Percentiles rank a stretch among this genome's conserved stretches.
phyloP scores from a whole-genome alignment of 2,113 vertebrate species.

The Tragelaphus scriptus region DNA sequence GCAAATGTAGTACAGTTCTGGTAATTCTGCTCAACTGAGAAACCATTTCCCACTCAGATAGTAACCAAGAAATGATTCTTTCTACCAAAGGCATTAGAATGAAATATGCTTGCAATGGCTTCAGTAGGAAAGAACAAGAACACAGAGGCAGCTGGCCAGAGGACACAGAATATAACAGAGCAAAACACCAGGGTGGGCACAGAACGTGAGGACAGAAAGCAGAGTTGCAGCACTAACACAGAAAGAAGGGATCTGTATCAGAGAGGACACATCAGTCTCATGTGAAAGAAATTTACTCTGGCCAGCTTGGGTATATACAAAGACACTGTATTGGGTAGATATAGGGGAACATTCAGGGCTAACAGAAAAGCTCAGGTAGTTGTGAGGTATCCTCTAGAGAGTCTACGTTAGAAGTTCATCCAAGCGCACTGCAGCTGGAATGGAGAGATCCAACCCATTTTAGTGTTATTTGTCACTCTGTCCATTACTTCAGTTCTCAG shows the following conservation, averaged over 20 bases:
- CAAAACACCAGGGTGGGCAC: background rate
- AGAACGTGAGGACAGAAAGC: background rate
- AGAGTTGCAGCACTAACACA: background rate
- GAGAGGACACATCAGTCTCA: background rate
- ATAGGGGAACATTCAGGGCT: background rate
- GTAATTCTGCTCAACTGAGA: slow-evolving; percentile 47
- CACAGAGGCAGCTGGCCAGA: background rate
- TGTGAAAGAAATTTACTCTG: background rate
- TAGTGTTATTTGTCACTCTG: background rate
- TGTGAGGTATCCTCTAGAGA: background rate
- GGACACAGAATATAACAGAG: background rate
- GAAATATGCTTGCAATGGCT: slow-evolving; percentile 28
- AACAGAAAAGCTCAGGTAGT: background rate
- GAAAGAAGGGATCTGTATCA: background rate
- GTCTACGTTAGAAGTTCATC: background rate
- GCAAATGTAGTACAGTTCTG: slow-evolving; percentile 32
- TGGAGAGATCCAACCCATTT: background rate
- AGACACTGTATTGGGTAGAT: background rate
- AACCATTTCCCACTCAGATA: slow-evolving; percentile 47
- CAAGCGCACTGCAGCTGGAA: background rate
- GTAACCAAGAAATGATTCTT: slow-evolving; percentile 52
- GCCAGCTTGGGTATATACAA: background rate
- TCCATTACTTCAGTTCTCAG: background rate
- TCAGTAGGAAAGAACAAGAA: background rate
- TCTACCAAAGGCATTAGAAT: slow-evolving; percentile 32